These are phyloP conservation scores for Apoderus coryli DNA, from an alignment of 2,888 invertebrate species.

Conservation along the genomic window DNA sequence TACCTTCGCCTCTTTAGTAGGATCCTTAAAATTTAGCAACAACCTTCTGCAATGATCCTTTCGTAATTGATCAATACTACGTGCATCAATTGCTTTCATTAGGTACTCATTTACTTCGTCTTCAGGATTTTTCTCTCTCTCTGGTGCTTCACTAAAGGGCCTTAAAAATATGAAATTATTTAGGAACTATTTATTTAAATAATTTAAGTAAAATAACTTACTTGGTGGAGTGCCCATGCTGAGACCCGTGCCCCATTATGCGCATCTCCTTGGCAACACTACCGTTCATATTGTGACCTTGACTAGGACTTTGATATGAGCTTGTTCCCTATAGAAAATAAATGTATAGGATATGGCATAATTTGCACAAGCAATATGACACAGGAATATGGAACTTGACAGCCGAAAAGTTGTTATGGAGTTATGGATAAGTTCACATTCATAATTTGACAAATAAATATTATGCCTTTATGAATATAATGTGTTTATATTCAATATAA, in stretches of 20 bases:
- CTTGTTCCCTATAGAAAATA: conserved; percentile 13
- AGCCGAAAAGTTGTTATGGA: no score
- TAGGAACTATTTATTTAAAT: not conserved
- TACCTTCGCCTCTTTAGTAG: conserved; percentile 70
- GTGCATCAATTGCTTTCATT: conserved; percentile 88
- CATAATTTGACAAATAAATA: no score
- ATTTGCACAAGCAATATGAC: no score
- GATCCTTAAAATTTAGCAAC: conserved; percentile 71
- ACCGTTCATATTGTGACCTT: conserved; percentile 50
- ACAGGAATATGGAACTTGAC: no score
- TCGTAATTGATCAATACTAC: conserved; percentile 78
- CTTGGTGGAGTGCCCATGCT: conserved; percentile 49
- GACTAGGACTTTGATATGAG: conserved; percentile 43
- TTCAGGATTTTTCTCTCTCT: conserved; percentile 62
- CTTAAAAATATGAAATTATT: conserved; percentile 33
- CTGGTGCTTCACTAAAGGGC: conserved; percentile 51
- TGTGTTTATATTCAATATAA: no score
- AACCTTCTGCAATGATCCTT: conserved; percentile 79
- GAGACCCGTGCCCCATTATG: conserved; percentile 80
- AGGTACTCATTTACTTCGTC: conserved; percentile 95
- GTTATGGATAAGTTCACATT: no score
- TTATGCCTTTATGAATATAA: no score
- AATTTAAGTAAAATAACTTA: conserved; percentile 27
- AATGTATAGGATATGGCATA: no score
- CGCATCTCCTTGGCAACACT: conserved; percentile 79